Evolutionary conservation across 1,140 invertebrate genomes (phyloP), one percentile per base, ranked within the genome.

Genomic region (Trichomalopsis sarcophagae): DNA sequence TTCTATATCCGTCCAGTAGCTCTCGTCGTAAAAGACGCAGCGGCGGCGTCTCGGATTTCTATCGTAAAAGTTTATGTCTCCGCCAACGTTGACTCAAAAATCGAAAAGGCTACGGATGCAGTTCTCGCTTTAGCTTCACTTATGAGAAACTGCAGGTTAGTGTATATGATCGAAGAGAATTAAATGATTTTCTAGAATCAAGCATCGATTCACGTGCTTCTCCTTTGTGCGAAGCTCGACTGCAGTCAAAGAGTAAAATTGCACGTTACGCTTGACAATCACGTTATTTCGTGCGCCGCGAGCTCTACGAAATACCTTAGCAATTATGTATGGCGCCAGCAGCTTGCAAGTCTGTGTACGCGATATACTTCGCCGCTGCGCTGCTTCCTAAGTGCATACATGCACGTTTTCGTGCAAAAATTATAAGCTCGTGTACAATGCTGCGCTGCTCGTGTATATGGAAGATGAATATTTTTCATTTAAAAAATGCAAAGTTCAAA

Each of bases 41-140:
- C 44, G 47, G 3, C 44, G 47, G 75, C 23, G n/a, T 66, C 50
- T 78, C 47, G n/a, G 17, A 78, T 78, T 78, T 78, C 76, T 33
- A 55, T 78, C 76, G 30, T 78, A 62, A 78, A 78, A 66, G 44
- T 77, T 78, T 66, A 78, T n/a, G 27, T n/a, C 17, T 62, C 17
- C 7, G 21, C 40, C 27, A 10, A 9, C 11, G 23, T 27, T 27
- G 36, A 76, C 40, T 76, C n/a, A 47, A 47, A 76, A 76, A 44
- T 76, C 74, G n/a, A 44, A 76, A 76, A 76, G 50, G 36, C 21
- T 47, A 30, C 2, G 17, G 33, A 75, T 36, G 36, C 73, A 44
- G 14, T n/a, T 75, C 23, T 33, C 55, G 21, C 55, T 21, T n/a
- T 21, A 62, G 17, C 7, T 62, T 50, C 47, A 50, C 47, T 50